Conservation (phyloP, 2,113 vertebrate species). For the Protomyctophum bolini region DNA sequence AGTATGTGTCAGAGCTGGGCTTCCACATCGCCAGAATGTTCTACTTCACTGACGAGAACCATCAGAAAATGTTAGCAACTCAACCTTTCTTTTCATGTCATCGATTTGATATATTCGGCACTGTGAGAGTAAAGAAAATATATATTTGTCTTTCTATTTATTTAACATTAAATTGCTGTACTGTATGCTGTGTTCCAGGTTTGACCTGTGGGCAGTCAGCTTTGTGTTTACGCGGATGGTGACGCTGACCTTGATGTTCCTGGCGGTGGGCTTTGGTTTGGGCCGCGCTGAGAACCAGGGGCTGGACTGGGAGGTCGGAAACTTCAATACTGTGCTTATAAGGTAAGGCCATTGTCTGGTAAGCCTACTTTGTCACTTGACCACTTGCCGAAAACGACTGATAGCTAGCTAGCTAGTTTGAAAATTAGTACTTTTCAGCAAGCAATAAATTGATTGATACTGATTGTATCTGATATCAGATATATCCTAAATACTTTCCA, state of each 20-base stretch:
- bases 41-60: constrained; percentile 93
- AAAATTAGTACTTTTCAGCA: no score
- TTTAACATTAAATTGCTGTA: background rate
- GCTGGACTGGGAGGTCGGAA: constrained; percentile 87
- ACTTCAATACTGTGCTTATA: constrained; percentile 91
- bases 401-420: no score
- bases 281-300: constrained; percentile 88
- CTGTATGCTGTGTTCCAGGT: constrained; percentile 76
- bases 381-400: no score
- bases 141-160: no score
- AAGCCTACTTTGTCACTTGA: background rate
- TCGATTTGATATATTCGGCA: no score
- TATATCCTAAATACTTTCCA: no score
- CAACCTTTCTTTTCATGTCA: background rate
- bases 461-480: no score
- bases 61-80: constrained; percentile 90
- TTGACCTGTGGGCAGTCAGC: constrained; percentile 90
- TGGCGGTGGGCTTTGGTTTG: constrained; percentile 93
- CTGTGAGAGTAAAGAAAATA: no score
- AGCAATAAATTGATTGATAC: no score
- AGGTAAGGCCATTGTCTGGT: constrained; percentile 76
- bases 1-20: constrained; percentile 89
- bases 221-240: constrained; percentile 91
- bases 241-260: constrained; percentile 91
- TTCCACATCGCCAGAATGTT: constrained; percentile 92